Evolutionary conservation across 2,888 invertebrate species (phyloP).

Genomic region (Sialis fuliginosa): DNA sequence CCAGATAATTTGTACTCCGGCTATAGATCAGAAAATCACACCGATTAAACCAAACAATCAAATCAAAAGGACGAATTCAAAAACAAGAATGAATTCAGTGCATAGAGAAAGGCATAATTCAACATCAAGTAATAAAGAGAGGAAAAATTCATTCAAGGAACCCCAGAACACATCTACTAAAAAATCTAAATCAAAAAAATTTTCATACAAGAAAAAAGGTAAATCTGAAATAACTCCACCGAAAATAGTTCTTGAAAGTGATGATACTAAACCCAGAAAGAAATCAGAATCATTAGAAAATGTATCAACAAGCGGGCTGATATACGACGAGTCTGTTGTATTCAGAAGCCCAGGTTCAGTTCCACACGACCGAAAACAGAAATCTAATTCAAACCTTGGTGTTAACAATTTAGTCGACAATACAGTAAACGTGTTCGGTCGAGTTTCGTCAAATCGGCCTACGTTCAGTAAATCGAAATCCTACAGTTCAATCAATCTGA

Average conservation of each 20-base stretch:
- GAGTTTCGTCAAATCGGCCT: slow-evolving; percentile 12
- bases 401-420: slow-evolving; percentile 13
- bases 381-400: slow-evolving; percentile 14
- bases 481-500: slow-evolving; percentile 26
- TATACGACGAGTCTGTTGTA: not conserved
- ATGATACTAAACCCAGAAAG: not conserved
- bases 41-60: not conserved
- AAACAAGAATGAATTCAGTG: not conserved
- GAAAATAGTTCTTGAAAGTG: not conserved
- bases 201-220: not conserved
- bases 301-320: not conserved
- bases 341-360: not conserved
- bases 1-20: not conserved
- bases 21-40: not conserved
- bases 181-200: not conserved
- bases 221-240: not conserved
- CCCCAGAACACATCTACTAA: not conserved
- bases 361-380: slow-evolving; percentile 4
- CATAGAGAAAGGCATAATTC: not conserved
- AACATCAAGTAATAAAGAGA: not conserved
- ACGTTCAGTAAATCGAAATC: slow-evolving; percentile 24
- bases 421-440: slow-evolving; percentile 7
- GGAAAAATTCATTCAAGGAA: not conserved
- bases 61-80: not conserved
- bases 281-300: slow-evolving; percentile 1